These are phyloP conservation scores for Neocrepidodera transversa DNA, from an alignment of 2,888 invertebrate genomes.

Conservation along the genomic window DNA sequence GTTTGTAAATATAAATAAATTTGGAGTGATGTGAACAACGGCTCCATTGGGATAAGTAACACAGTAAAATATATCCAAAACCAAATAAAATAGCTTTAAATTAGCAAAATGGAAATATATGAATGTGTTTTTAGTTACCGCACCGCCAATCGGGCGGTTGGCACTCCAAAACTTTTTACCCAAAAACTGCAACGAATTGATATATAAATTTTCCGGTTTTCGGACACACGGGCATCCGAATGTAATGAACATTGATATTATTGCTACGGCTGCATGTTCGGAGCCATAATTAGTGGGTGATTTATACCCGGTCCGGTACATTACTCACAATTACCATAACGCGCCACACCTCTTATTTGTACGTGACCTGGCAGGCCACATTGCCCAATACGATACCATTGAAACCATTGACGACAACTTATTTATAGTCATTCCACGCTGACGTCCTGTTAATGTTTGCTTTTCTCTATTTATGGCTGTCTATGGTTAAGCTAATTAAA, in stretches of 20 bases:
- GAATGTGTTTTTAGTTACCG: constrained; percentile 6
- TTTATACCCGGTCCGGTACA: constrained; percentile 57
- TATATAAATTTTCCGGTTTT: constrained; percentile 19
- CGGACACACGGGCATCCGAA: constrained; percentile 24
- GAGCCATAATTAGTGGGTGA: constrained; percentile 58
- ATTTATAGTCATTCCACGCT: constrained; percentile 34
- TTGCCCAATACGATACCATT: constrained; percentile 27
- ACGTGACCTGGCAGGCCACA: constrained; percentile 48
- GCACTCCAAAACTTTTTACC: constrained; percentile 4
- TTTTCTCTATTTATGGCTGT: constrained; percentile 1
- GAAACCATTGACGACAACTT: constrained; percentile 35
- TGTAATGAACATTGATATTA: constrained; percentile 59
- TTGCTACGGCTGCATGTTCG: constrained; percentile 57
- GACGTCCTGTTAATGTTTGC: constrained; percentile 18
- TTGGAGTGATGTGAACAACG: no score
- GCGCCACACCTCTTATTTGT: constrained; percentile 57
- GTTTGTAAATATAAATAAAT: no score
- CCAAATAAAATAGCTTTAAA: constrained; percentile 11
- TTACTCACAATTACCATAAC: constrained; percentile 61
- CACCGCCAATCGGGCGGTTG: constrained; percentile 2
- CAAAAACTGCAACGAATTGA: constrained; percentile 19
- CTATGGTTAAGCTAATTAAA: constrained; percentile 7
- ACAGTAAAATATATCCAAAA: constrained; percentile 15
- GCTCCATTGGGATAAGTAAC: background rate
- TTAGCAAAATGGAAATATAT: constrained; percentile 18